phyloP scores from a whole-genome alignment of 2,888 invertebrate genomes.

The Lithophane leautieri region DNA sequence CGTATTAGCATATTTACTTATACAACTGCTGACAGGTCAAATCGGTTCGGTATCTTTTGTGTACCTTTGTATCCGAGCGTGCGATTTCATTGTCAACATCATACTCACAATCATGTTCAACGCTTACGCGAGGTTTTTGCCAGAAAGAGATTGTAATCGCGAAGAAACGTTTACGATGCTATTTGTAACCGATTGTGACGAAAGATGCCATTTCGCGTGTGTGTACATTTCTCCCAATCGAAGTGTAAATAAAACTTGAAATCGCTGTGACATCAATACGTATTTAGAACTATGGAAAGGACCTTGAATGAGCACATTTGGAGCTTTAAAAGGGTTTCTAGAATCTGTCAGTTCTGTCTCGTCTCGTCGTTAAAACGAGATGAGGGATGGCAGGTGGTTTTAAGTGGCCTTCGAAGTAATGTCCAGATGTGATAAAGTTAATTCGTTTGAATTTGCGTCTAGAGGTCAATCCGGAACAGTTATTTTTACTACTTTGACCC shows the following conservation, averaged over 20 bases:
- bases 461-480: not conserved
- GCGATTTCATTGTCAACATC: slow-evolving; percentile 24
- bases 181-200: slow-evolving; percentile 30
- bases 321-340: slow-evolving; percentile 7
- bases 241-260: slow-evolving; percentile 1
- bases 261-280: slow-evolving; percentile 7
- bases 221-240: slow-evolving; percentile 13
- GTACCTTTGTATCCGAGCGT: slow-evolving; percentile 5
- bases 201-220: slow-evolving; percentile 23
- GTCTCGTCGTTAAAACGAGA: slow-evolving; percentile 3
- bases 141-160: slow-evolving; percentile 22
- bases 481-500: not conserved
- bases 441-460: slow-evolving; percentile 5
- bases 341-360: slow-evolving; percentile 9
- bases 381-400: slow-evolving; percentile 12
- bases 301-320: not conserved
- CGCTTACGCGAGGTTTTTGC: slow-evolving; percentile 32
- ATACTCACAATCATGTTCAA: slow-evolving; percentile 5
- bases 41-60: slow-evolving; percentile 34
- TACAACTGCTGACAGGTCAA: slow-evolving; percentile 39
- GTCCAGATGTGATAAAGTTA: slow-evolving; percentile 5
- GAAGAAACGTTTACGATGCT: slow-evolving; percentile 23
- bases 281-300: not conserved
- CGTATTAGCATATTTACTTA: slow-evolving; percentile 34
- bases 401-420: not conserved